Percentiles rank a stretch among this genome's conserved stretches.
These are phyloP conservation scores for Orchesella flavescens DNA, from an alignment of 2,888 invertebrate species.

Conservation along the genomic window DNA sequence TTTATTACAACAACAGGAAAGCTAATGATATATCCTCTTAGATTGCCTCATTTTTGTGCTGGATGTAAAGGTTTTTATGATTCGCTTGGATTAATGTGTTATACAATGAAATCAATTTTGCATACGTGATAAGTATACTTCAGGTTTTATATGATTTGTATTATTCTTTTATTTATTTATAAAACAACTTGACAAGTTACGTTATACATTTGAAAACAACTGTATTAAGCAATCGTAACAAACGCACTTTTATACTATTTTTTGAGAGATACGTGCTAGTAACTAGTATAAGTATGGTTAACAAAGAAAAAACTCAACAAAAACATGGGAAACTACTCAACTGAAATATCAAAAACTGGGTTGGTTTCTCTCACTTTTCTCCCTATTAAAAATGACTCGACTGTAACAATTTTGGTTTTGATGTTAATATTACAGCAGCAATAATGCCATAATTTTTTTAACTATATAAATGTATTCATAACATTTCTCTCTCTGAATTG, in stretches of 20 bases:
- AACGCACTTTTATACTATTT: background rate
- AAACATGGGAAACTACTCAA: background rate
- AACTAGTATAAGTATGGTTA: slow-evolving; percentile 40
- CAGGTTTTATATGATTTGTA: no score
- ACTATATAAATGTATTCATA: slow-evolving; percentile 14
- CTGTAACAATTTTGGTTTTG: background rate
- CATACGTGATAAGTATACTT: no score
- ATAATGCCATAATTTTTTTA: slow-evolving; percentile 35
- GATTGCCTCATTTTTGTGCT: no score
- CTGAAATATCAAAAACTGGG: slow-evolving; percentile 4
- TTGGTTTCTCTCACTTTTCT: background rate
- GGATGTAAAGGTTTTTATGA: no score
- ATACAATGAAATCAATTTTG: no score
- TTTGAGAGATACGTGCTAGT: no score
- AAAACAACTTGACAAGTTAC: slow-evolving; percentile 8
- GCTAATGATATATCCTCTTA: no score
- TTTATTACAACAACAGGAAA: no score
- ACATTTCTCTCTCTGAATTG: background rate
- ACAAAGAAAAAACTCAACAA: slow-evolving; percentile 42
- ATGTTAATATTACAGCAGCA: slow-evolving; percentile 28
- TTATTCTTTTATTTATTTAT: slow-evolving; percentile 11
- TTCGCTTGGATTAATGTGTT: no score
- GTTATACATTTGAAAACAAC: no score
- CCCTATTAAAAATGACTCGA: slow-evolving; percentile 35
- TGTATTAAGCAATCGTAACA: slow-evolving; percentile 49